Evolutionary conservation across 2,888 invertebrate species (phyloP), one percentile per base, ranked within the genome.

Genomic region (Cacoxenus indagator): DNA sequence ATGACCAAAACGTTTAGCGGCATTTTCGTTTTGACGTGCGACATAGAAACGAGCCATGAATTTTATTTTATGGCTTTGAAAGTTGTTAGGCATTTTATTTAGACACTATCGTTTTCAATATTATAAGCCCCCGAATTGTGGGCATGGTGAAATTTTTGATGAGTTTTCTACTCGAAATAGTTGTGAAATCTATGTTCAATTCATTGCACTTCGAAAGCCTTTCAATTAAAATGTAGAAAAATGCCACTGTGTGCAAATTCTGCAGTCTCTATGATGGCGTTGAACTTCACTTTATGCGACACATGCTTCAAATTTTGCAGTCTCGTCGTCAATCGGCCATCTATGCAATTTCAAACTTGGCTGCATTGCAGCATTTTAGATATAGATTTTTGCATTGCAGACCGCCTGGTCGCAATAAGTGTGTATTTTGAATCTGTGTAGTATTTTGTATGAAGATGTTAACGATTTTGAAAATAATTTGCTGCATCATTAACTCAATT

Each of bases 401-500:
- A 24, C 29, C 68, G 55, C 14, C 66, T 66, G 64, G 6, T 31
- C 57, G 5, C n/a, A 48, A n/a, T n/a, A n/a, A n/a, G n/a, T 69
- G 48, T 64, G 45, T 68, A 24, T 54, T 37, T 24, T 67, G 59
- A 51, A 51, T 17, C 26, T 27, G 24, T 67, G 31, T 70, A 31
- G 45, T 17, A 54, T 14, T 61, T 24, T 17, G 37, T 65, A 51
- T 67, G 46, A 71, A 75, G 81, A 81, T 82, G 76, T 76, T 78
- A 76, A 77, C 78, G 75, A 76, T 72, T 77, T 81, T 71, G 14
- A 59, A 74, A 78, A 77, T 78, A 71, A 76, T 77, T 80, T 77
- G 81, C 77, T 72, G 78, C 74, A 75, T 81, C 82, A 78, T 76
- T 78, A 71, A 75, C 64, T 73, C 78, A 74, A 78, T 75, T 78